Percentiles rank a stretch among this genome's conserved stretches.
phyloP scores from a whole-genome alignment of 2,113 vertebrate genomes.

The Alouatta palliata region DNA sequence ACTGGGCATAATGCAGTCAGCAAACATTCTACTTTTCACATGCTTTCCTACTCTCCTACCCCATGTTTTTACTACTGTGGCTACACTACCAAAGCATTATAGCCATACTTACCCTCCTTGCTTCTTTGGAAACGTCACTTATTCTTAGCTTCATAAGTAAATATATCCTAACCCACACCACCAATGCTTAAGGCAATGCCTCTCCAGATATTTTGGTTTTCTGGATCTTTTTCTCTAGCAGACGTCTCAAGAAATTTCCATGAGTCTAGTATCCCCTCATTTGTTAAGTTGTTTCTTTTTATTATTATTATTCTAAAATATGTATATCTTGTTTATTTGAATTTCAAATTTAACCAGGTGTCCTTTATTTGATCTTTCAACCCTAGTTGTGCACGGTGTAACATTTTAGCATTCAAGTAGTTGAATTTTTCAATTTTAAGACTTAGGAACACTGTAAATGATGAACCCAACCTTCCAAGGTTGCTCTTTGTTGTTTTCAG shows the following conservation, averaged over 20 bases:
- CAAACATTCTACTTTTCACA: not conserved
- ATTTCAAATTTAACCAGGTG: not conserved
- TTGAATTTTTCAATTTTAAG: not conserved
- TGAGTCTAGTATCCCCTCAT: not conserved
- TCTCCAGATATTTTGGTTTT: not conserved
- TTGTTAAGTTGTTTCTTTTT: not conserved
- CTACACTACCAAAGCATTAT: not conserved
- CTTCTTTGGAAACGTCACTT: not conserved
- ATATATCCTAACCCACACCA: too few relatives aligned
- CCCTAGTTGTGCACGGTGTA: not conserved
- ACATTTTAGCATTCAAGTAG: not conserved
- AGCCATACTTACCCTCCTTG: not conserved
- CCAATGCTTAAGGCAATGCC: accelerated
- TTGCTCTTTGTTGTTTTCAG: not conserved
- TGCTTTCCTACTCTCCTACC: not conserved
- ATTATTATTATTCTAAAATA: not conserved
- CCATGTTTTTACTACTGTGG: too few relatives aligned
- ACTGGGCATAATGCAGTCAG: not conserved
- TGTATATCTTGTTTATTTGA: not conserved
- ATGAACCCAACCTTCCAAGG: not conserved
- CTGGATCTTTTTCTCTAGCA: too few relatives aligned
- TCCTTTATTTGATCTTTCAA: not conserved
- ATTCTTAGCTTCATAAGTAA: not conserved
- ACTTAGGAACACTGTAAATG: not conserved
- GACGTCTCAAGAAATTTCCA: not conserved